Percentiles rank a stretch among this genome's conserved stretches.
Evolutionary conservation across 2,888 invertebrate genomes (phyloP).

Genomic region (Ormyrus rosae): DNA sequence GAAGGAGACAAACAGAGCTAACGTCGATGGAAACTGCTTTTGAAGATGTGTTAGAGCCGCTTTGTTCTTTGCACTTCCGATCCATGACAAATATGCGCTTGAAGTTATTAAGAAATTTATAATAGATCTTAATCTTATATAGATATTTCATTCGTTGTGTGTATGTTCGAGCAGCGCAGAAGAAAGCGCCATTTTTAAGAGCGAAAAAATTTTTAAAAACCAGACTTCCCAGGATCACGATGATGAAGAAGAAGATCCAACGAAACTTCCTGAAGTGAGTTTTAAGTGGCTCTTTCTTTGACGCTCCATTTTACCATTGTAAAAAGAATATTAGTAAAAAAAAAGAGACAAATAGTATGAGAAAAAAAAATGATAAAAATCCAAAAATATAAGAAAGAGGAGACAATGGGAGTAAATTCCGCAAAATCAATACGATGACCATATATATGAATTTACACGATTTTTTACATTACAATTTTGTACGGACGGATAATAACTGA

Average conservation of each 20-base stretch:
- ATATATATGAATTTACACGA: constrained; percentile 64
- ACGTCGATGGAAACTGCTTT: constrained; percentile 24
- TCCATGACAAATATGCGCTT: constrained; percentile 49
- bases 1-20: constrained; percentile 21
- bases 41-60: constrained; percentile 44
- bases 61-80: constrained; percentile 53
- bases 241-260: neutral
- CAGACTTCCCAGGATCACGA: neutral
- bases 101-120: constrained; percentile 32
- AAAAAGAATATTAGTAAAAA: constrained; percentile 20
- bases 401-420: constrained; percentile 48
- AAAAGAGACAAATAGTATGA: neutral
- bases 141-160: constrained; percentile 27
- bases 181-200: constrained; percentile 25
- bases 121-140: constrained; percentile 3
- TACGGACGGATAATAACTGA: constrained; percentile 62
- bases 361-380: constrained; percentile 48
- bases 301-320: constrained; percentile 31
- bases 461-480: constrained; percentile 69
- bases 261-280: constrained; percentile 1
- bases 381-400: constrained; percentile 24
- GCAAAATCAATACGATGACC: constrained; percentile 53
- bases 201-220: constrained; percentile 9
- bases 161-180: constrained; percentile 18
- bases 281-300: constrained; percentile 38